Conservation (phyloP, 2,888 invertebrate genomes). For the Scotopteryx bipunctaria region DNA sequence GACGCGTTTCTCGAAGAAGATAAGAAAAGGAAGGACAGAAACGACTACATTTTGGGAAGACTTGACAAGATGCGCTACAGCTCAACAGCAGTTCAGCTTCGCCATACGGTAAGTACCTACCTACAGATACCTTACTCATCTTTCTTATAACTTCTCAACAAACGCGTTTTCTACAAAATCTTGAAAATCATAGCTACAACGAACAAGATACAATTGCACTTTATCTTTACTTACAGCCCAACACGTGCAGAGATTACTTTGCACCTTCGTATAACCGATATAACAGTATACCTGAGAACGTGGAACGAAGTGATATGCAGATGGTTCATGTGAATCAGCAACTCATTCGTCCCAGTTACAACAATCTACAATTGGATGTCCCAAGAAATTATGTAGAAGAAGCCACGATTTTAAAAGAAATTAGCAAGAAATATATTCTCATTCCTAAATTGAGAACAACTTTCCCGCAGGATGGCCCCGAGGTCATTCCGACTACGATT, state of each 20-base stretch:
- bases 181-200: too few species aligned
- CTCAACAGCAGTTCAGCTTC: slow-evolving; percentile 51
- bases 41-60: slow-evolving; percentile 70
- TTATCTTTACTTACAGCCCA: slow-evolving; percentile 38
- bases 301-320: slow-evolving; percentile 20
- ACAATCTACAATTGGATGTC: slow-evolving; percentile 34
- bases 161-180: too few species aligned
- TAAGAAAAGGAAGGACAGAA: slow-evolving; percentile 72
- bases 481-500: slow-evolving; percentile 21
- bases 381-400: slow-evolving; percentile 46
- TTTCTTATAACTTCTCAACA: too few species aligned
- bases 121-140: too few species aligned
- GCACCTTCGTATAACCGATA: slow-evolving; percentile 18
- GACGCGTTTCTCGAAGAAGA: slow-evolving; percentile 75
- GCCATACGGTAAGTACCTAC: slow-evolving; percentile 45
- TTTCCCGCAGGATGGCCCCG: slow-evolving; percentile 36
- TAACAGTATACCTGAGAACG: slow-evolving; percentile 19
- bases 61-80: slow-evolving; percentile 71
- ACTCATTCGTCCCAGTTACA: slow-evolving; percentile 28
- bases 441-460: slow-evolving; percentile 61
- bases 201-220: background rate
- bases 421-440: slow-evolving; percentile 71
- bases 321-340: slow-evolving; percentile 18
- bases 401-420: slow-evolving; percentile 57
- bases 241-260: slow-evolving; percentile 18